These are phyloP conservation scores for Oasisia sp. DNA, from an alignment of 2,888 invertebrate genomes.

Conservation along the genomic window DNA sequence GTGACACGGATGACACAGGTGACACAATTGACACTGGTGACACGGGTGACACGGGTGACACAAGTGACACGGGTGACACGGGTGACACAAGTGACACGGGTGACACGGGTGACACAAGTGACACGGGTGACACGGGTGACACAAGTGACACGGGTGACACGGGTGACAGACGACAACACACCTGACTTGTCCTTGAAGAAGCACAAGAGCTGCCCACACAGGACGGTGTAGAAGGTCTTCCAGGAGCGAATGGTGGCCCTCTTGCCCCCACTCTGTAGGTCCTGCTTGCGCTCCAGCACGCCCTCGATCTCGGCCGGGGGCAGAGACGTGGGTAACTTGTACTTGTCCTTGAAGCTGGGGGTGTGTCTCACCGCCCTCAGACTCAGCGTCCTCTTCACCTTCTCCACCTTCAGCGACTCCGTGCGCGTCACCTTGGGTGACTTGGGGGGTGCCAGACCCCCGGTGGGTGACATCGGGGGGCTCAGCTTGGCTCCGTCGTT, in stretches of 20 bases:
- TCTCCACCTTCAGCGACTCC: slow-evolving; percentile 42
- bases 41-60: too few relatives aligned
- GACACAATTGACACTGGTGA: too few relatives aligned
- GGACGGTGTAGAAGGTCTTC: slow-evolving; percentile 93
- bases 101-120: too few relatives aligned
- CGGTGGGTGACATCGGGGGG: slow-evolving; percentile 7
- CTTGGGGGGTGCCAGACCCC: slow-evolving; percentile 14
- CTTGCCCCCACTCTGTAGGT: slow-evolving; percentile 91
- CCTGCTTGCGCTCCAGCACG: slow-evolving; percentile 91
- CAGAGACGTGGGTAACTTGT: slow-evolving; percentile 66
- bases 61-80: too few relatives aligned
- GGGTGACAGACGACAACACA: slow-evolving; percentile 37
- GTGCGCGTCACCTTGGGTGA: slow-evolving; percentile 6
- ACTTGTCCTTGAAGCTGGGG: slow-evolving; percentile 72
- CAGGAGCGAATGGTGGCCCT: slow-evolving; percentile 94
- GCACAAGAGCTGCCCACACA: slow-evolving; percentile 95
- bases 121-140: too few relatives aligned
- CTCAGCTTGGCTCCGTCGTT: neutral
- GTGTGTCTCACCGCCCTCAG: slow-evolving; percentile 92
- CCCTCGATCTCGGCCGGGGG: slow-evolving; percentile 94
- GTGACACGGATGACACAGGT: too few relatives aligned
- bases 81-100: too few relatives aligned
- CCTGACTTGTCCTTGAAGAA: slow-evolving; percentile 93
- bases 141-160: too few relatives aligned
- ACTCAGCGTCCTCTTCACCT: slow-evolving; percentile 80